Conservation (phyloP, 2,113 vertebrate species). For the Charadrius vociferus region DNA sequence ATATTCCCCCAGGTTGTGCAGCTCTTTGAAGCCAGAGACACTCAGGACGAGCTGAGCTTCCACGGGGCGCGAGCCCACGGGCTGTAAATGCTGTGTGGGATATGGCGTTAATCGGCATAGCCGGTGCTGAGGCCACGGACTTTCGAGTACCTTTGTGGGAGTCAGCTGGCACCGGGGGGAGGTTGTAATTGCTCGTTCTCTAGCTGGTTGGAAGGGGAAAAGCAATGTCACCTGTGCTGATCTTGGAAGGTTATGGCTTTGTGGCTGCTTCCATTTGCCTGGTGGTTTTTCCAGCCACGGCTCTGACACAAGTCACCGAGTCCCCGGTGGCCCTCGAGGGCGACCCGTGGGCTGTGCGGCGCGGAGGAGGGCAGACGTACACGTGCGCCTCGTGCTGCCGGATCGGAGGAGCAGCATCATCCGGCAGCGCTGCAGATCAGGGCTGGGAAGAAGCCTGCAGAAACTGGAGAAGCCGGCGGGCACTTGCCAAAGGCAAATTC, state of each 20-base stretch:
- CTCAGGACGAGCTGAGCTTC: background rate
- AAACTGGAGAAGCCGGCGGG: background rate
- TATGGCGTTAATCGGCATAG: background rate
- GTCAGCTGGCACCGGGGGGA: background rate
- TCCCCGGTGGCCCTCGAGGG: background rate
- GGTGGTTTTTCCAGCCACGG: background rate
- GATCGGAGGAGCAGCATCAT: background rate
- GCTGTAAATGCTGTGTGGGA: background rate
- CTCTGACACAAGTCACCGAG: background rate
- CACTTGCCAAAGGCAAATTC: background rate
- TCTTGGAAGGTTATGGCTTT: background rate
- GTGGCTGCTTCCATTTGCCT: background rate
- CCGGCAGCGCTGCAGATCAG: background rate
- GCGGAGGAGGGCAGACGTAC: fast-evolving
- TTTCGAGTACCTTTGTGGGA: background rate
- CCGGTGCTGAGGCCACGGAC: background rate
- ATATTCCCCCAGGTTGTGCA: background rate
- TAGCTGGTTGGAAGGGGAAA: background rate
- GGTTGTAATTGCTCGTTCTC: background rate
- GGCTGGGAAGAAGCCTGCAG: background rate
- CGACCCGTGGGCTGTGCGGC: background rate
- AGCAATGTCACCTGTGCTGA: background rate
- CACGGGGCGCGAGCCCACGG: background rate
- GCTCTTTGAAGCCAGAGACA: background rate
- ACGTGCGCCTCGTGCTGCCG: fast-evolving